A percentile compares a stretch with the other conserved stretches of the same genome.
These are phyloP conservation scores for Gallinago paraguaiae DNA, from an alignment of 2,113 vertebrate genomes.

Conservation along the genomic window DNA sequence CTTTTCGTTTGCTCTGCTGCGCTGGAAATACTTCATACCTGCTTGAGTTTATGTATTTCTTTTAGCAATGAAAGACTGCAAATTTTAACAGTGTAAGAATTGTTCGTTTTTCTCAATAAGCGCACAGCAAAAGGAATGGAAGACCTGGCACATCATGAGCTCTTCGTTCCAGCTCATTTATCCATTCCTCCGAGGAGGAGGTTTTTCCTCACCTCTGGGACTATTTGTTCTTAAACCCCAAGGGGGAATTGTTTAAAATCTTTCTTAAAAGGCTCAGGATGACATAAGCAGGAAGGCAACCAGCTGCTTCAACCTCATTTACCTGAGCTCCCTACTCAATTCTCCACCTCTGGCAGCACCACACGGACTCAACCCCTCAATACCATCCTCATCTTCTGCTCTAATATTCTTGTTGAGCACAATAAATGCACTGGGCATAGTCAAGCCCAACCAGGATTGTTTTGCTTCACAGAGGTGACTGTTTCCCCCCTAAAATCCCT, in stretches of 20 bases:
- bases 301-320: not conserved
- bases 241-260: not conserved
- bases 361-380: no score
- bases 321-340: not conserved
- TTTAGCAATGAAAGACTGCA: rapidly evolving
- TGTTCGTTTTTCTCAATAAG: not conserved
- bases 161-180: not conserved
- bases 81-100: not conserved
- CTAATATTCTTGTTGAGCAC: rapidly evolving
- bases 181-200: not conserved
- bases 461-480: no score
- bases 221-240: not conserved
- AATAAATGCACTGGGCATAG: rapidly evolving
- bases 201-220: not conserved
- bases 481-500: not conserved
- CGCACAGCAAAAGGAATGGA: not conserved
- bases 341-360: not conserved
- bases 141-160: rapidly evolving
- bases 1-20: not conserved
- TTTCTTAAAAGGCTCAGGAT: not conserved
- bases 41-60: not conserved
- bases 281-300: not conserved
- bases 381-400: not conserved
- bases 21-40: not conserved
- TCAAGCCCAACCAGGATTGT: not conserved